Evolutionary conservation across 2,797 vertebrate genomes (phyloP), one percentile per base, ranked within the genome.

Genomic region (Molossus molossus): DNA sequence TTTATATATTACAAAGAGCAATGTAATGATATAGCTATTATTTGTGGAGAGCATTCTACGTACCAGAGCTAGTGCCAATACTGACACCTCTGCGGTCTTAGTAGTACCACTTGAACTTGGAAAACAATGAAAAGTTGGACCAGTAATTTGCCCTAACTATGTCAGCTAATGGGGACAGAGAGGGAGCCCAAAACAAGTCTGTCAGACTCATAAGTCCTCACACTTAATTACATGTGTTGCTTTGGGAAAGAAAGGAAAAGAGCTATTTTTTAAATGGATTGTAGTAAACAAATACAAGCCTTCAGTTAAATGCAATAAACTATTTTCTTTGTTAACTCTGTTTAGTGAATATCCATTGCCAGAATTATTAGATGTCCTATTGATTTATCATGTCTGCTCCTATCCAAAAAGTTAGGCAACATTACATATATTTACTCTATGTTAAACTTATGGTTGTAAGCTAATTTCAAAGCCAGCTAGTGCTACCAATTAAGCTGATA

Each of bases 241-340:
- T 76, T 92, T 77, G n/a, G 40, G 8, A 86, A 90, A 17, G 58
- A 57, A 12, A 37, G 5, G 8, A 18, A 79, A 90, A 87, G 50
- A 62, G n/a, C 29, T 86, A n/a, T 40, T 72, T 72, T 93, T 82
- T 57, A n/a, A 85, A 73, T 17, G 9, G 1, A 87, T 23, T 84
- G 3, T 85, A 4, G 23, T 55, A 20, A 87, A 82, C 62, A 95
- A 92, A 84, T 37, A 33, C 5, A 69, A 88, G 27, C 9, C 25
- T 92, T 73, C 76, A 77, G 60, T 64, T 88, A 89, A 94, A 73
- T 69, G 27, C 53, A 92, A 37, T 67, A 75, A 48, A 20, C 1
- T 18, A 25, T 55, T 89, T 83, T 88, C 76, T 94, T 70, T 76
- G 58, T n/a, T 92, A 57, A 73, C 9, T 70, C 92, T 83, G 4